Evolutionary conservation across 2,113 vertebrate species (phyloP).

Genomic region (Meleagris gallopavo): DNA sequence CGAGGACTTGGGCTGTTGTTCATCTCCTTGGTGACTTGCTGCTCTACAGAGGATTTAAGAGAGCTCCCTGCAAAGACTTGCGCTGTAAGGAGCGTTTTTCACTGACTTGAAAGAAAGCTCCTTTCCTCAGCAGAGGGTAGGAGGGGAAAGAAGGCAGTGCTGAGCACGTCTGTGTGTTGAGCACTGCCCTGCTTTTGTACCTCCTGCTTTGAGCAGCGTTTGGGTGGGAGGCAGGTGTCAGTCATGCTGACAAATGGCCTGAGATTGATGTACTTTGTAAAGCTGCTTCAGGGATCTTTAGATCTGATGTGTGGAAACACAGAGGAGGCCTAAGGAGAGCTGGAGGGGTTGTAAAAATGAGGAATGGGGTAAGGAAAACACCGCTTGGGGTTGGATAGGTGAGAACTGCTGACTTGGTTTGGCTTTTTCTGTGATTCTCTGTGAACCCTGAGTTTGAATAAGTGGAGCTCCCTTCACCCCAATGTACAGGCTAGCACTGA

Average conservation of each 20-base stretch:
- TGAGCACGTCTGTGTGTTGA: neutral
- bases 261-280: neutral
- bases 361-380: neutral
- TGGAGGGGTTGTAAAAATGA: neutral
- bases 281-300: neutral
- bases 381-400: neutral
- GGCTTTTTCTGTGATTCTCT: neutral
- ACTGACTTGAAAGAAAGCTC: neutral
- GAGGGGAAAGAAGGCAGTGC: neutral
- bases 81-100: neutral
- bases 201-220: neutral
- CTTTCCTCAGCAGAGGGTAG: neutral
- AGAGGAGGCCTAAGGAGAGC: neutral
- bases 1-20: neutral
- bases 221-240: neutral
- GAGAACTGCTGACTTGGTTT: neutral
- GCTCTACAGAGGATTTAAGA: neutral
- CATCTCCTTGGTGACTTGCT: neutral
- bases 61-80: neutral
- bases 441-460: neutral
- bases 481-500: too few relatives aligned
- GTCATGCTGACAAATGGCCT: neutral
- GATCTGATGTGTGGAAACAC: neutral
- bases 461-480: neutral
- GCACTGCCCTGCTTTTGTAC: neutral